A percentile compares a stretch with the other conserved stretches of the same genome.
phyloP scores from a whole-genome alignment of 2,888 invertebrate genomes.

The Acrocyrtus sp. region DNA sequence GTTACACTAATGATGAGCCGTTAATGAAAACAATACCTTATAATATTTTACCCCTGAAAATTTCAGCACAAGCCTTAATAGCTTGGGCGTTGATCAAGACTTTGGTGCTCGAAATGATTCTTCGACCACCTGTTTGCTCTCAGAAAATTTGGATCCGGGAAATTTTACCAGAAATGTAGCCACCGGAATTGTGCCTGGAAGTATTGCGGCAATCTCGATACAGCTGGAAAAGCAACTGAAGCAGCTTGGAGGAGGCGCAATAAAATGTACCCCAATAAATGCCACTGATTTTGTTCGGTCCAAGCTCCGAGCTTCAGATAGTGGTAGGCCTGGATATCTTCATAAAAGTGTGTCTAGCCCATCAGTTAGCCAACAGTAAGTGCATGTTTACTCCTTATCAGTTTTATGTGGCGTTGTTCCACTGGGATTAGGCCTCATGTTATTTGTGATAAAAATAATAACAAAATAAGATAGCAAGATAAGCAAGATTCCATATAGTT shows the following conservation, averaged over 20 bases:
- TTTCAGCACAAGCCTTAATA: slow-evolving; percentile 62
- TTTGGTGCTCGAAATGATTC: slow-evolving; percentile 32
- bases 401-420: background rate
- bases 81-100: slow-evolving; percentile 60
- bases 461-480: background rate
- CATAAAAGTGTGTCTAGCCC: slow-evolving; percentile 63
- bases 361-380: slow-evolving; percentile 60
- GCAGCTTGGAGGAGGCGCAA: slow-evolving; percentile 35
- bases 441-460: slow-evolving; percentile 2
- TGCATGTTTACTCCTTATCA: background rate
- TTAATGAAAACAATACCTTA: background rate
- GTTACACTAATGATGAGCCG: too few species aligned
- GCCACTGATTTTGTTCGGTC: slow-evolving; percentile 53
- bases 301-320: slow-evolving; percentile 55
- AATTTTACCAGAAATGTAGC: slow-evolving; percentile 2
- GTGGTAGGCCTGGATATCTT: slow-evolving; percentile 58
- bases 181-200: slow-evolving; percentile 45
- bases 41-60: too few species aligned
- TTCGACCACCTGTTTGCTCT: slow-evolving; percentile 10
- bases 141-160: slow-evolving; percentile 12
- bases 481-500: too few species aligned
- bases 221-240: slow-evolving; percentile 56
- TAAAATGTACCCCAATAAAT: slow-evolving; percentile 33
- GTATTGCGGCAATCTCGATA: slow-evolving; percentile 29
- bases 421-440: background rate